phyloP scores from a whole-genome alignment of 2,113 vertebrate species.

The Myotis davidii region DNA sequence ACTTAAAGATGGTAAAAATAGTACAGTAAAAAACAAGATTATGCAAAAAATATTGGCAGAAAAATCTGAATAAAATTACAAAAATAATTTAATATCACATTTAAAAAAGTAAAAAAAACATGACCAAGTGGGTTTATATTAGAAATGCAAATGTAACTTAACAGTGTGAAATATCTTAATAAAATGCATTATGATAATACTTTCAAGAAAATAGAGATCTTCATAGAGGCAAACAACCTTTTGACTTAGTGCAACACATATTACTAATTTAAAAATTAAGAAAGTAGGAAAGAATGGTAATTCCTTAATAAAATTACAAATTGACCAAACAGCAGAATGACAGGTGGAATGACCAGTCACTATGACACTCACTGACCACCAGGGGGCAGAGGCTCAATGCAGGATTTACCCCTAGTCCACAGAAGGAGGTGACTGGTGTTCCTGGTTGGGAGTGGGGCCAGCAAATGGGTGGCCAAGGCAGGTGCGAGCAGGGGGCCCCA shows the following conservation, averaged over 20 bases:
- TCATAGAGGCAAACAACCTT: neutral
- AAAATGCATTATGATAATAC: neutral
- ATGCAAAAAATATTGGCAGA: neutral
- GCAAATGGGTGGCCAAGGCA: too few species aligned
- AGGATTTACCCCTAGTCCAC: too few species aligned
- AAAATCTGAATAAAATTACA: neutral
- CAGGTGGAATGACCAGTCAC: too few species aligned
- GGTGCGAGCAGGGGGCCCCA: too few species aligned
- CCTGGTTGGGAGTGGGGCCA: too few species aligned
- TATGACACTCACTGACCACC: too few species aligned
- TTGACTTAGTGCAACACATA: neutral
- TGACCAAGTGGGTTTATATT: neutral
- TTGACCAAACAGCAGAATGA: too few species aligned
- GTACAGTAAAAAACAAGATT: neutral
- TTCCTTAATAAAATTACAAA: neutral
- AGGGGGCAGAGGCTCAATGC: too few species aligned
- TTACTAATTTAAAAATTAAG: neutral
- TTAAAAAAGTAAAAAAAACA: neutral
- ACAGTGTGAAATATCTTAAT: neutral
- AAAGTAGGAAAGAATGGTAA: neutral
- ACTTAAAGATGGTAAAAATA: neutral
- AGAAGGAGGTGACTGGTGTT: too few species aligned
- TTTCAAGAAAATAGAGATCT: neutral
- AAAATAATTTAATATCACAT: neutral
- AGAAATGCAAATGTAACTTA: neutral